Evolutionary conservation across 2,888 invertebrate species (phyloP).

Genomic region (Drosophila lutescens): DNA sequence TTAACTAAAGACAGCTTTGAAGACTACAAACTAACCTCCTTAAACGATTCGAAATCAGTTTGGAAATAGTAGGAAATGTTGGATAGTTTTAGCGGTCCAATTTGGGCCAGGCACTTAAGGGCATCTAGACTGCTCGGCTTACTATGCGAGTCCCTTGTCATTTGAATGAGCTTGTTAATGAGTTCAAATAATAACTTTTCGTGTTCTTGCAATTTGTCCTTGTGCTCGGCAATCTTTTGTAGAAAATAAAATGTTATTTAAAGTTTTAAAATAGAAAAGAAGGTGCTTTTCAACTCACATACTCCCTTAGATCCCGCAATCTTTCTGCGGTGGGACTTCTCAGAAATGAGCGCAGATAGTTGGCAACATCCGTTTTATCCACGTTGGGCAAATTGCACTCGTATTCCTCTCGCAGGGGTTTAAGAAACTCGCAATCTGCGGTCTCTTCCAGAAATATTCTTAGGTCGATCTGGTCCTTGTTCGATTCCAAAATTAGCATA

Average conservation of each 20-base stretch:
- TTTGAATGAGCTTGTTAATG: conserved; percentile 68
- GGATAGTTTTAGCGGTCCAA: conserved; percentile 75
- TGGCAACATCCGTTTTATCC: conserved; percentile 26
- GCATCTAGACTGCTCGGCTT: conserved; percentile 86
- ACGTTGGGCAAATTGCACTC: conserved; percentile 20
- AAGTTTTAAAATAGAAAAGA: too few species aligned
- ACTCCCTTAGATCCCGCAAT: conserved; percentile 59
- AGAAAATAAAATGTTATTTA: not conserved
- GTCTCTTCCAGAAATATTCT: conserved; percentile 66
- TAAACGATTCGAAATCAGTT: conserved; percentile 65
- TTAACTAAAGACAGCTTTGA: not conserved
- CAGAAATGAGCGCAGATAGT: conserved; percentile 57
- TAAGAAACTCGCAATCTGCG: conserved; percentile 52
- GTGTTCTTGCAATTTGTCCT: conserved; percentile 58
- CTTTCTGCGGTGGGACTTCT: conserved; percentile 58
- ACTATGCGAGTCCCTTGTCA: conserved; percentile 66
- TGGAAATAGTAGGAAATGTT: conserved; percentile 79
- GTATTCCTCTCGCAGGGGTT: conserved; percentile 48
- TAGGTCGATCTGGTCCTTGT: conserved; percentile 51
- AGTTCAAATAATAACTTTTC: conserved; percentile 66
- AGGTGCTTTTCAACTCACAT: conserved; percentile 48
- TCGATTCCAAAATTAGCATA: conserved; percentile 51
- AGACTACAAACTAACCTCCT: conserved; percentile 48
- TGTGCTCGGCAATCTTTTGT: conserved; percentile 70
- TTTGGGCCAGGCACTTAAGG: conserved; percentile 87